A percentile compares a stretch with the other conserved stretches of the same genome.
phyloP scores from a whole-genome alignment of 2,888 invertebrate genomes.

The Poecilus cupreus region DNA sequence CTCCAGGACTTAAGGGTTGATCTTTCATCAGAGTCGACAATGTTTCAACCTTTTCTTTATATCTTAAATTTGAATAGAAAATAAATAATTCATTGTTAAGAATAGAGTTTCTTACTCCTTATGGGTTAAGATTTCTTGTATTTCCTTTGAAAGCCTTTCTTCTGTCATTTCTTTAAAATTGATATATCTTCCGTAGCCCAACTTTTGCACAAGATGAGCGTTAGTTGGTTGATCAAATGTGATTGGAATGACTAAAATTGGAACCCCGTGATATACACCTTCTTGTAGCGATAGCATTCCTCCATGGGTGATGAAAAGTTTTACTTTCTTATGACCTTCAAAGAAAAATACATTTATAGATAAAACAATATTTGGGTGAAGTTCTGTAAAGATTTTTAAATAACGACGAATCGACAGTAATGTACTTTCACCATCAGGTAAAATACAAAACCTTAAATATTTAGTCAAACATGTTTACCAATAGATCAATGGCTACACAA shows the following conservation, averaged over 20 bases:
- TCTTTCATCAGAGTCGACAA: constrained; percentile 43
- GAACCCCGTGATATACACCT: constrained; percentile 40
- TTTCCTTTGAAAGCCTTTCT: constrained; percentile 17
- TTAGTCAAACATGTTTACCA: neutral
- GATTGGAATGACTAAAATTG: constrained; percentile 36
- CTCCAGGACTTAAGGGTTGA: neutral
- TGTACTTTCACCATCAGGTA: neutral
- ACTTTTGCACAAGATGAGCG: neutral
- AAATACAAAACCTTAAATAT: too few relatives aligned
- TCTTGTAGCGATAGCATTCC: constrained; percentile 52
- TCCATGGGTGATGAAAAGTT: constrained; percentile 45
- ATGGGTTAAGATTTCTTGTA: constrained; percentile 39
- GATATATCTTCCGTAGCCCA: constrained; percentile 30
- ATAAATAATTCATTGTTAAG: neutral
- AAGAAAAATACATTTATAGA: neutral
- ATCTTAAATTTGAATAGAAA: constrained; percentile 29
- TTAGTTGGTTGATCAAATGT: constrained; percentile 44
- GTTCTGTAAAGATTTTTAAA: neutral
- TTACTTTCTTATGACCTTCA: constrained; percentile 44
- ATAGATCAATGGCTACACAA: neutral
- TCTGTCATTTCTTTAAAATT: neutral
- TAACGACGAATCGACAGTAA: neutral
- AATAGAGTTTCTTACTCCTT: constrained; percentile 22
- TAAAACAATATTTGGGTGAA: too few relatives aligned
- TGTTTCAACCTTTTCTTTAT: constrained; percentile 12